Conservation (phyloP, 2,797 vertebrate species). For the Meriones psammophilus region DNA sequence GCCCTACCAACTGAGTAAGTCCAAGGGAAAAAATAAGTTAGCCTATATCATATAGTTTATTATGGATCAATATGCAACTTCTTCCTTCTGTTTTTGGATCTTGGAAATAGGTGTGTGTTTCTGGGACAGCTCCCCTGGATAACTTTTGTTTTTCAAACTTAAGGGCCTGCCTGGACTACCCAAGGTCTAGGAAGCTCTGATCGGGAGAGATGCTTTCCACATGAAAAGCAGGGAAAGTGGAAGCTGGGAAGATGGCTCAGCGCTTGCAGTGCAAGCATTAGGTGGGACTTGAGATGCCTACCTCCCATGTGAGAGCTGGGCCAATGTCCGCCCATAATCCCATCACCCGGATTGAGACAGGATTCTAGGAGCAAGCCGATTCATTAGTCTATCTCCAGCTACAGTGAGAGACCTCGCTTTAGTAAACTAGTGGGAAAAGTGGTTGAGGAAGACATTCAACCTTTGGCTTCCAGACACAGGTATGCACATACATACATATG, state of each 20-base stretch:
- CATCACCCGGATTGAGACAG: not conserved
- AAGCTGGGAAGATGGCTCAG: not conserved
- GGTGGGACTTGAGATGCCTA: not conserved
- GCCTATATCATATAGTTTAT: not conserved
- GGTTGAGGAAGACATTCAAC: not conserved
- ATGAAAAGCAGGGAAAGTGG: not conserved
- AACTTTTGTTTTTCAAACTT: not conserved
- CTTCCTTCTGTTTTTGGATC: not conserved
- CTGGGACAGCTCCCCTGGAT: not conserved
- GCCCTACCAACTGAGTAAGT: constrained; percentile 22
- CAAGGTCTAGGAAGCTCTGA: not conserved
- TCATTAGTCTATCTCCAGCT: not conserved
- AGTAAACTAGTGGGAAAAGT: not conserved
- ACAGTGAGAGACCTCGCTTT: not conserved
- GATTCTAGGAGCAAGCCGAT: too few species aligned
- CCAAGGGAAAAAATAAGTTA: not conserved
- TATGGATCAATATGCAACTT: not conserved
- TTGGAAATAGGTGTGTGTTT: not conserved
- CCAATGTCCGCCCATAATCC: not conserved
- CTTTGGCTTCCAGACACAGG: not conserved
- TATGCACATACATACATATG: not conserved
- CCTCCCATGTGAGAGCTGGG: not conserved
- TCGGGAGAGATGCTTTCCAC: not conserved
- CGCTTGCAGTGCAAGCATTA: not conserved
- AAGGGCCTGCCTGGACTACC: too few species aligned